A percentile compares a stretch with the other conserved stretches of the same genome.
These are phyloP conservation scores for Danio aesculapii DNA, from an alignment of 2,797 vertebrate species.

Conservation along the genomic window DNA sequence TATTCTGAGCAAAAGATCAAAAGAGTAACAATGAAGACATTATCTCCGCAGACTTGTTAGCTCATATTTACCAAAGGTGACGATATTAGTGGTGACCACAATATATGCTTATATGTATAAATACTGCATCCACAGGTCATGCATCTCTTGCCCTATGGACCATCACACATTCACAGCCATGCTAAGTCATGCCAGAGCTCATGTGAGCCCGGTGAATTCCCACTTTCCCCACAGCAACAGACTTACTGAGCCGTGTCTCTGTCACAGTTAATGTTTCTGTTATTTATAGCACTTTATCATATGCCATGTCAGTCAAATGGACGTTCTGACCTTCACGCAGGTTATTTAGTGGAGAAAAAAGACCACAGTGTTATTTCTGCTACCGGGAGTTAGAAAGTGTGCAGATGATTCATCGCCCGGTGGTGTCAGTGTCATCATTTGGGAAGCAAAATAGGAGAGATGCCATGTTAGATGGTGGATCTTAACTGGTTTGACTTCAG, in stretches of 20 bases:
- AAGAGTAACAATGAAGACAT: no score
- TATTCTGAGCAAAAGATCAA: no score
- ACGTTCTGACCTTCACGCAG: conserved; percentile 29
- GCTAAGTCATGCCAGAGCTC: conserved; percentile 41
- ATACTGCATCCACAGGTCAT: conserved; percentile 1
- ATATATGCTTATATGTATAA: conserved; percentile 10
- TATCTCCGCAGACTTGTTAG: no score
- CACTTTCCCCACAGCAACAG: conserved; percentile 38
- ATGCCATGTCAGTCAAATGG: conserved; percentile 13
- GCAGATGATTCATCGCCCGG: background rate
- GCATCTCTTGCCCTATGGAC: conserved; percentile 42
- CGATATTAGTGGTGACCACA: no score
- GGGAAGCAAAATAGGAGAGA: no score
- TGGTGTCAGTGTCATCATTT: background rate
- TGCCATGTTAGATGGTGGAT: no score
- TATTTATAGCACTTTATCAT: conserved; percentile 20
- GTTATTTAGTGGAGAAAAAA: background rate
- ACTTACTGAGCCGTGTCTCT: conserved; percentile 28
- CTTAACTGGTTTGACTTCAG: background rate
- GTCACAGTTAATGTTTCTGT: conserved; percentile 25
- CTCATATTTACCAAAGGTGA: no score
- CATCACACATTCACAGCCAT: conserved; percentile 30
- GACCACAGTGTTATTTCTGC: background rate
- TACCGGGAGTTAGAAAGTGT: background rate
- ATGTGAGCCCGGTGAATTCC: conserved; percentile 1